Evolutionary conservation across 2,888 invertebrate genomes (phyloP).

Genomic region (Lithophane semibrunnea): DNA sequence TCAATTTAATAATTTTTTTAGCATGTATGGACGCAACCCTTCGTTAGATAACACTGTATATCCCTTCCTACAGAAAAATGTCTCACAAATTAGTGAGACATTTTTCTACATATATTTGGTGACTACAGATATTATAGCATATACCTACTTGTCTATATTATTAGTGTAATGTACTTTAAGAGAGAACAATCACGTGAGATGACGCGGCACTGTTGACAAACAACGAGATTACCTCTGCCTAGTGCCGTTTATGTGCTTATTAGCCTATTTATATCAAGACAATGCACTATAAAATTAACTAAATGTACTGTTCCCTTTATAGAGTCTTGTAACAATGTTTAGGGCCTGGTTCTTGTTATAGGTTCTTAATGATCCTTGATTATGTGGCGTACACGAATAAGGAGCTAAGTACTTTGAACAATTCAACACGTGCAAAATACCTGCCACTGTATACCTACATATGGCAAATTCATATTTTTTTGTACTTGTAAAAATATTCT

Average conservation of each 20-base stretch:
- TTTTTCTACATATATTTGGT: too few relatives aligned
- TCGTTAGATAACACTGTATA: too few relatives aligned
- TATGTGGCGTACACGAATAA: slow-evolving; percentile 2
- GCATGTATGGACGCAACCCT: too few relatives aligned
- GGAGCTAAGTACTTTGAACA: slow-evolving; percentile 8
- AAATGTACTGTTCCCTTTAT: slow-evolving; percentile 46
- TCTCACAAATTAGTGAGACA: not conserved
- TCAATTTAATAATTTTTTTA: too few relatives aligned
- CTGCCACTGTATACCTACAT: not conserved
- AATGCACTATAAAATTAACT: slow-evolving; percentile 59
- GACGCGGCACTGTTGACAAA: slow-evolving; percentile 79
- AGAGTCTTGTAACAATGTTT: slow-evolving; percentile 48
- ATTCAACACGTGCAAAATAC: not conserved
- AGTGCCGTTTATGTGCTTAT: slow-evolving; percentile 55
- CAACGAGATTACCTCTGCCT: slow-evolving; percentile 74
- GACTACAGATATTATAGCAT: slow-evolving; percentile 8
- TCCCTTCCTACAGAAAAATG: not conserved
- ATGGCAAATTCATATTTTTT: not conserved
- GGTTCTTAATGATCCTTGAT: slow-evolving; percentile 34
- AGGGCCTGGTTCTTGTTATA: slow-evolving; percentile 40
- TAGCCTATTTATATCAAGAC: slow-evolving; percentile 64
- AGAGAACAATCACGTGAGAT: slow-evolving; percentile 79
- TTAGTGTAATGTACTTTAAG: slow-evolving; percentile 38
- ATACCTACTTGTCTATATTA: slow-evolving; percentile 18
- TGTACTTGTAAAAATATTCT: not conserved